Evolutionary conservation across 2,113 vertebrate species (phyloP), one percentile per base, ranked within the genome.

Genomic region (Xiphias gladius): DNA sequence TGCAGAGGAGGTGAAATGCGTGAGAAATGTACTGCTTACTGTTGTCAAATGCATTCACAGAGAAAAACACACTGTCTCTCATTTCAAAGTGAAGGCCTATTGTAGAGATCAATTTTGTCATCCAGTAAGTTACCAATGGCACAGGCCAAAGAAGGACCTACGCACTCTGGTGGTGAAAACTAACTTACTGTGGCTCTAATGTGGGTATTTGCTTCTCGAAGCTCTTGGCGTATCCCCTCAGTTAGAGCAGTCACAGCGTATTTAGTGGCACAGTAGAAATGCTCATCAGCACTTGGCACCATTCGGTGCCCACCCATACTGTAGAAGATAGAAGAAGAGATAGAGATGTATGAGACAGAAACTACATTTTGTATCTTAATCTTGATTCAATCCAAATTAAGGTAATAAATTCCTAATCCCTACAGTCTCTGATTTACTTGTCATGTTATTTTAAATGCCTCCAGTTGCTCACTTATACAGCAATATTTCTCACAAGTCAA

Each of bases 181-280:
- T 11, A 3, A 59, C 96, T 96, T 92, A 99, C 98, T 22, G 98
- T 98, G 85, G 96, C 97, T 91, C 97, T 95, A 92, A 99, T 98
- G 83, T 97, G 98, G 22, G 96, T 98, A 86, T 95, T 96, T 30
- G 96, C 97, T 87, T 98, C 97, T 69, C 96, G 92, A 7, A 99
- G 96, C 84, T 99, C 98, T 84, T 98, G 98, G 79, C 97, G 93
- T 62, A 99, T 93, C 64, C 98, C 98, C 91, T 99, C 97, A 0
- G 98, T 99, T 79, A 99, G 87, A 0, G 98, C 97, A 0, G 97
- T 99, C 76, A 99, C 97, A 0, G 98, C 97, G 0, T 96, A 97
- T 94, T 99, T 99, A 79, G 98, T 99, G 83, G 98, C 98, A 4
- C 95, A 96, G 95, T 99, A 99, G 86, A 99, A 99, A 83, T 99